These are phyloP conservation scores for Melitaea cinxia DNA, from an alignment of 1,140 invertebrate genomes.

Conservation along the genomic window DNA sequence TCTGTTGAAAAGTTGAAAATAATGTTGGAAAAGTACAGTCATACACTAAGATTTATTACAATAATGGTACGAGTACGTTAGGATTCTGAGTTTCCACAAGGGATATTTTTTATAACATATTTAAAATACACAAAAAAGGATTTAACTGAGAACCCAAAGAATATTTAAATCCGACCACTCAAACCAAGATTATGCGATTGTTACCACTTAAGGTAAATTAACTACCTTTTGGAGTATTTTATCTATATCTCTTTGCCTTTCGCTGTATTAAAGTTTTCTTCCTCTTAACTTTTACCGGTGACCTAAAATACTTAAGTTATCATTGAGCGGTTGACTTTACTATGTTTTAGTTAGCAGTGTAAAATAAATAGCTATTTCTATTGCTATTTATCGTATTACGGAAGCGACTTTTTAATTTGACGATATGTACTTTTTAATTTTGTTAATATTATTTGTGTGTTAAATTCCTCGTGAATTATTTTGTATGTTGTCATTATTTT, in stretches of 20 bases:
- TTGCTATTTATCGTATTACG: neutral
- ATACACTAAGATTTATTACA: too few relatives aligned
- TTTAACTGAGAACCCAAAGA: too few relatives aligned
- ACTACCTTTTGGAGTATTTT: neutral
- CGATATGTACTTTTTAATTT: neutral
- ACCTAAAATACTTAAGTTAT: neutral
- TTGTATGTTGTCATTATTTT: neutral
- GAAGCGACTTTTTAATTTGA: neutral
- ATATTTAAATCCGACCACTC: too few relatives aligned
- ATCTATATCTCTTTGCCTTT: neutral
- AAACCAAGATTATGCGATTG: too few relatives aligned
- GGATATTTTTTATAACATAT: too few relatives aligned
- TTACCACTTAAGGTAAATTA: too few relatives aligned
- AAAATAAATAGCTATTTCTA: neutral
- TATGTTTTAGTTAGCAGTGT: slow-evolving; percentile 5
- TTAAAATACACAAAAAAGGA: too few relatives aligned
- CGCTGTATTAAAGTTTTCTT: neutral
- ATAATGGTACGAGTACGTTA: too few relatives aligned
- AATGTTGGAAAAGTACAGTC: too few relatives aligned
- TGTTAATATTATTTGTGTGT: neutral
- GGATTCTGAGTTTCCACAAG: too few relatives aligned
- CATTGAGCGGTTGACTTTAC: neutral
- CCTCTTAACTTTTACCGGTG: neutral
- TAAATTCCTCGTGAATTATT: neutral
- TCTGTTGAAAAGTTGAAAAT: too few relatives aligned